These are phyloP conservation scores for Adelosebastes latens DNA, from an alignment of 2,797 vertebrate species.

Conservation along the genomic window DNA sequence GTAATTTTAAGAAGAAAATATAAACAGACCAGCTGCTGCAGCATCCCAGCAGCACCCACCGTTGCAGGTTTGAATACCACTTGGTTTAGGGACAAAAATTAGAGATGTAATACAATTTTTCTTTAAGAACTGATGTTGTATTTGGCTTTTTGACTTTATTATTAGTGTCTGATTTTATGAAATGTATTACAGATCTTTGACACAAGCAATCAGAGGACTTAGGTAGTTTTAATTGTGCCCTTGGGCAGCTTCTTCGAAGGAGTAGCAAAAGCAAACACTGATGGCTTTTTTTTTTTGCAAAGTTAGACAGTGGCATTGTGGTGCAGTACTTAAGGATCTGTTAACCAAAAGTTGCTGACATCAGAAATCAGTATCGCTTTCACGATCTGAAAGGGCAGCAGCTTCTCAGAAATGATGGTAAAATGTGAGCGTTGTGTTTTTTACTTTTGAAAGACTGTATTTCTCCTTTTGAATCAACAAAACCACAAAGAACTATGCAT, in stretches of 20 bases:
- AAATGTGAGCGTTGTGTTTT: not conserved
- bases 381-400: not conserved
- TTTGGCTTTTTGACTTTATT: not conserved
- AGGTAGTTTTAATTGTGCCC: not conserved
- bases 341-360: not conserved
- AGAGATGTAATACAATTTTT: not conserved
- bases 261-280: not conserved
- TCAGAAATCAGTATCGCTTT: not conserved
- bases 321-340: not conserved
- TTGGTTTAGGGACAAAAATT: not conserved
- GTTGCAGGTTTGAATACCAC: not conserved
- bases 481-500: not conserved
- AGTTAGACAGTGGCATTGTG: not conserved
- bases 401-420: not conserved
- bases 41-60: not conserved
- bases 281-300: not conserved
- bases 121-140: not conserved
- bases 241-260: not conserved
- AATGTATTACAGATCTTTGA: not conserved
- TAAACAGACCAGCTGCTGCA: slow-evolving; percentile 30
- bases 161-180: not conserved
- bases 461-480: not conserved
- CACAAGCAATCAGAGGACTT: not conserved
- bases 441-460: not conserved
- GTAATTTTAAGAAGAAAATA: slow-evolving; percentile 8